Base-by-base conservation (phyloP, 2,113 vertebrate species). In the Cardinalis cardinalis region DNA sequence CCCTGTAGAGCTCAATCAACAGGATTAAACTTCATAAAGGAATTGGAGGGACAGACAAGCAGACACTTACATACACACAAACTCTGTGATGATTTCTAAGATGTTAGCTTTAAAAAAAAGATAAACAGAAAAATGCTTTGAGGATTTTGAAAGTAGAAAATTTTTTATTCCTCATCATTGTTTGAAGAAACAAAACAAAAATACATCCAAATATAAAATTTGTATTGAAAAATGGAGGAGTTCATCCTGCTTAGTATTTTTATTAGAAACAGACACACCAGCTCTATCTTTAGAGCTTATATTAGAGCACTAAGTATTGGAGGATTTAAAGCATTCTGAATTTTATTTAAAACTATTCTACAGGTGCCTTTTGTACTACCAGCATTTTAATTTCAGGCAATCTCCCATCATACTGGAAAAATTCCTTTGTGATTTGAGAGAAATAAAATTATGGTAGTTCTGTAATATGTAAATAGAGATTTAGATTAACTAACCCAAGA, bases 401-500 rank as follows among this genome's bases (percentile, higher is more conserved):
- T 76, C 17, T 87, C 34, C 20, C 23, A 49, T 44, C 18, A 56
- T 41, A 26, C 31, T 72, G 34, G 70, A 92, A 90, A 77, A 92
- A 68, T 28, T n/a, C 20, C 10, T 65, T 34, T 32, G 25, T 48
- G 78, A 75, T 81, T 87, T 78, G 41, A 83, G 82, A 70, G 49
- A 82, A 81, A 68, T 52, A 90, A 81, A 74, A 72, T 60, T 41
- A 73, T 85, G 21, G 14, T 60, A 63, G 32, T 70, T 90, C 52
- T 64, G 18, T 29, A 74, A 78, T 71, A 78, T 48, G 28, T 71
- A 88, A 84, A 74, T 81, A 92, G 36, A 86, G 2, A 9, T 60
- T 84, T 87, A 52, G 40, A 77, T 81, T 81, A 88, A 86, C 76
- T 86, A 96, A 93, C 18, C 15, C 15, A 25, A 73, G 64, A 74